Percentiles rank a stretch among this genome's conserved stretches.
Conservation (phyloP, 2,888 invertebrate genomes). For the Phalangium opilio region DNA sequence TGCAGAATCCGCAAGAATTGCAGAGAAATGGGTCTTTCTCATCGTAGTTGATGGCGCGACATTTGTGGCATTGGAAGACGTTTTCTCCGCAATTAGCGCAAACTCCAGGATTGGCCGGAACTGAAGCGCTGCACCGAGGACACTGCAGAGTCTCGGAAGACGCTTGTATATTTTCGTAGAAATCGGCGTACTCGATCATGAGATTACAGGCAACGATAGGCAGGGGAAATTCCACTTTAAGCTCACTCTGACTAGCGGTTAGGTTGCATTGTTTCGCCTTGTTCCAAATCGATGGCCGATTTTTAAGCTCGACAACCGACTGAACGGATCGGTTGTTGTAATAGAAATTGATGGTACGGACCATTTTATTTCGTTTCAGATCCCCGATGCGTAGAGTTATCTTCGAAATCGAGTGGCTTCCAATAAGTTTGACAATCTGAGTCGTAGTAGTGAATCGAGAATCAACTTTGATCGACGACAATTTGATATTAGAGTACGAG, state of each 20-base stretch:
- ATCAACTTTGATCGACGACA: slow-evolving; percentile 86
- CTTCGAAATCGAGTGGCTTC: slow-evolving; percentile 87
- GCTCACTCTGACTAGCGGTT: slow-evolving; percentile 81
- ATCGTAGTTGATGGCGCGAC: slow-evolving; percentile 95
- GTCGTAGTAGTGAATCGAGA: slow-evolving; percentile 96
- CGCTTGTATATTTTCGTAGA: slow-evolving; percentile 87
- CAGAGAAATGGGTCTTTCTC: slow-evolving; percentile 98
- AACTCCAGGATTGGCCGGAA: slow-evolving; percentile 92
- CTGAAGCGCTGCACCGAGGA: slow-evolving; percentile 88
- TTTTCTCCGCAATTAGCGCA: slow-evolving; percentile 96
- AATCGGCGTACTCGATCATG: slow-evolving; percentile 96
- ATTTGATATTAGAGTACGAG: slow-evolving; percentile 72
- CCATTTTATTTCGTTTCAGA: slow-evolving; percentile 92
- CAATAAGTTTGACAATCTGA: slow-evolving; percentile 88
- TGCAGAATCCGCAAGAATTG: slow-evolving; percentile 97
- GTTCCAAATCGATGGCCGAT: slow-evolving; percentile 91
- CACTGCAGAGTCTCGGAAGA: slow-evolving; percentile 89
- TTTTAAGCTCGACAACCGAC: slow-evolving; percentile 92
- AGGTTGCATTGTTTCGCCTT: slow-evolving; percentile 83
- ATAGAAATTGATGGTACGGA: slow-evolving; percentile 84
- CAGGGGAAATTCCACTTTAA: slow-evolving; percentile 89
- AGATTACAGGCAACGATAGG: slow-evolving; percentile 95
- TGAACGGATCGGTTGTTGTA: slow-evolving; percentile 88
- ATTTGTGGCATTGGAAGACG: slow-evolving; percentile 98
- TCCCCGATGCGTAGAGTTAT: slow-evolving; percentile 86